Evolutionary conservation across 2,888 invertebrate species (phyloP).

Genomic region (Aromia moschata): DNA sequence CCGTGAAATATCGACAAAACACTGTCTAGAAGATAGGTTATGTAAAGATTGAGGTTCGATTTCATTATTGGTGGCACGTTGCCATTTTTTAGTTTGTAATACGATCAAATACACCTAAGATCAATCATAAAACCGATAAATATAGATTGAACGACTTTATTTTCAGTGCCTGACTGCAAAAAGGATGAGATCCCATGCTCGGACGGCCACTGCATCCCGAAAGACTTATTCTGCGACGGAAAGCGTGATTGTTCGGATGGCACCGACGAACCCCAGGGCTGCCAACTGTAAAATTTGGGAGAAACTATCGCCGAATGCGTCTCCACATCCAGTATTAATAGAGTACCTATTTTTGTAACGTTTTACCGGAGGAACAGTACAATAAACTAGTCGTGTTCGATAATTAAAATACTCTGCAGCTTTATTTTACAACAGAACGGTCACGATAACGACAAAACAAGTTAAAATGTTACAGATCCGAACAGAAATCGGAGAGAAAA

Average conservation of each 20-base stretch:
- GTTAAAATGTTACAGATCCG: conserved; percentile 42
- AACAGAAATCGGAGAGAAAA: conserved; percentile 55
- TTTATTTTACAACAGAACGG: not conserved
- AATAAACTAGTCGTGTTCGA: not conserved
- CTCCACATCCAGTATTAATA: conserved; percentile 3
- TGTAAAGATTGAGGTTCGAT: too few relatives aligned
- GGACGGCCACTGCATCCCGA: conserved; percentile 71
- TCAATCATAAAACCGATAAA: too few relatives aligned
- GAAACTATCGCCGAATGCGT: not conserved
- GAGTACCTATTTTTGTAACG: conserved; percentile 28
- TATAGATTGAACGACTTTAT: conserved; percentile 3
- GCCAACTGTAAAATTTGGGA: conserved; percentile 46
- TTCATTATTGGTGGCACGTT: too few relatives aligned
- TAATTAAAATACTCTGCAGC: not conserved
- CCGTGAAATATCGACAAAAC: too few relatives aligned
- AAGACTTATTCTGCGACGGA: conserved; percentile 72
- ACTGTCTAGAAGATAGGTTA: too few relatives aligned
- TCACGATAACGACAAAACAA: conserved; percentile 8
- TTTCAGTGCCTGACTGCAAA: conserved; percentile 41
- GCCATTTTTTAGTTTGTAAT: too few relatives aligned
- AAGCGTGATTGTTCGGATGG: conserved; percentile 72
- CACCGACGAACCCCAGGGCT: conserved; percentile 74
- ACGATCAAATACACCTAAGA: too few relatives aligned
- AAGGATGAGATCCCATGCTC: conserved; percentile 63
- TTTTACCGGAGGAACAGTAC: not conserved